Evolutionary conservation across 1,140 invertebrate species (phyloP).

Genomic region (Drosophila neocordata): DNA sequence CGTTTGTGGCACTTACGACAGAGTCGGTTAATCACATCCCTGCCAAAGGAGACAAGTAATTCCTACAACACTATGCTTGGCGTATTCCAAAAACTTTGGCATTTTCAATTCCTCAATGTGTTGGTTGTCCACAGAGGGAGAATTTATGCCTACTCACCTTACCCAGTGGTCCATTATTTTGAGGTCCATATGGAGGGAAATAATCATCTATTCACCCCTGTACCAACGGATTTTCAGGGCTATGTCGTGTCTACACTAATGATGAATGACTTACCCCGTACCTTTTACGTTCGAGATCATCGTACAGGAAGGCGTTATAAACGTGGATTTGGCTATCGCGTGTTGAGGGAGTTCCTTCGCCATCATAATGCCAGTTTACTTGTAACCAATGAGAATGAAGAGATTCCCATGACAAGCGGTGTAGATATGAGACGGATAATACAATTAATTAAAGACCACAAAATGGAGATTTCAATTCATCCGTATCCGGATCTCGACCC

Average conservation of each 20-base stretch:
- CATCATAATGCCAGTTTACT: constrained; percentile 62
- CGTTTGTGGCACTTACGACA: constrained; percentile 44
- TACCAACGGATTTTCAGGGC: constrained; percentile 30
- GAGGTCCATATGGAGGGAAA: constrained; percentile 4
- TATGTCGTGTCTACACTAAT: constrained; percentile 67
- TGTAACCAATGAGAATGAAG: constrained; percentile 51
- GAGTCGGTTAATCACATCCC: constrained; percentile 44
- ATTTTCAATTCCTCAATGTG: constrained; percentile 53
- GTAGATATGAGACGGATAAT: constrained; percentile 62
- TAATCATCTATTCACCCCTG: constrained; percentile 34
- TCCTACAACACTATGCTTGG: constrained; percentile 8
- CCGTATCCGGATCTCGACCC: constrained; percentile 57
- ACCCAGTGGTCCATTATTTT: constrained; percentile 45
- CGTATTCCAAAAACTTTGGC: constrained; percentile 55
- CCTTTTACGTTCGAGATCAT: constrained; percentile 49
- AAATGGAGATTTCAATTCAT: constrained; percentile 67
- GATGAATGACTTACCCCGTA: constrained; percentile 68
- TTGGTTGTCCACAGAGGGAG: constrained; percentile 48
- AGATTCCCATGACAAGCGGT: constrained; percentile 30
- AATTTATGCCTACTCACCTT: constrained; percentile 58
- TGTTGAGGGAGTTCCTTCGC: constrained; percentile 55
- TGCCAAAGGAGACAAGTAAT: not conserved
- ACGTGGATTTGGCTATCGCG: constrained; percentile 63
- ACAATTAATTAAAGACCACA: constrained; percentile 33
- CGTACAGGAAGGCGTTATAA: constrained; percentile 24